Base-by-base conservation (phyloP, 2,888 invertebrate genomes). In the Latrodectus elegans region DNA sequence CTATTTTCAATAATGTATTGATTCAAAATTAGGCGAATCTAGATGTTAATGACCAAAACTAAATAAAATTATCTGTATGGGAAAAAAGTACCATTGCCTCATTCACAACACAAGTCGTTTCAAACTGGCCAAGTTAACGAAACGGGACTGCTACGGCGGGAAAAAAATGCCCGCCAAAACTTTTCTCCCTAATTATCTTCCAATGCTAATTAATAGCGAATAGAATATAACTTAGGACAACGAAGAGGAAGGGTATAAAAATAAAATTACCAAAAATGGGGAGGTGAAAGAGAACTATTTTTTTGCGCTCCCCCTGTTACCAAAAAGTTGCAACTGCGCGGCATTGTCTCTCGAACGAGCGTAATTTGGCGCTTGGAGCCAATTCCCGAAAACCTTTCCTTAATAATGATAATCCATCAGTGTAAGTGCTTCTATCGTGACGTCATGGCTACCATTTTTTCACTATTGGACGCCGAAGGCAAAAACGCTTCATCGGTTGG, bases 391-490 rank as follows among this genome's bases (percentile, higher is more conserved):
- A 78, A 71, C 86, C 65, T 87, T 82, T 70, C 77, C 76, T 80
- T 87, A 87, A 87, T 87, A 87, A 81, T 81, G 86, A 87, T 87
- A 87, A 87, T 87, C 86, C 86, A 87, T 87, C 86, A 87, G 86
- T 81, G 86, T 87, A 87, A 87, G 86, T 87, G 86, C 76, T 81
- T 65, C 77, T 26, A 68, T 38, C 53, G 78, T 88, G 88, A 88
- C 88, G 88, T 88, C 88, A 88, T 78, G 83, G 78, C 78, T 79
- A 73, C 83, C 79, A 83, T 88, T 83, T 83, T 83, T 83, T 82
- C 79, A 78, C 88, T 74, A 88, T 88, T 88, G 88, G 88, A 73
- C 88, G 78, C 64, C 53, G 51, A 49, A 49, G 51, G 88, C 78
- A 88, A 88, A 88, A 88, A 88, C 82, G 82, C 78, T 70, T 38